phyloP scores from a whole-genome alignment of 2,113 vertebrate genomes.

The Semicossyphus pulcher region DNA sequence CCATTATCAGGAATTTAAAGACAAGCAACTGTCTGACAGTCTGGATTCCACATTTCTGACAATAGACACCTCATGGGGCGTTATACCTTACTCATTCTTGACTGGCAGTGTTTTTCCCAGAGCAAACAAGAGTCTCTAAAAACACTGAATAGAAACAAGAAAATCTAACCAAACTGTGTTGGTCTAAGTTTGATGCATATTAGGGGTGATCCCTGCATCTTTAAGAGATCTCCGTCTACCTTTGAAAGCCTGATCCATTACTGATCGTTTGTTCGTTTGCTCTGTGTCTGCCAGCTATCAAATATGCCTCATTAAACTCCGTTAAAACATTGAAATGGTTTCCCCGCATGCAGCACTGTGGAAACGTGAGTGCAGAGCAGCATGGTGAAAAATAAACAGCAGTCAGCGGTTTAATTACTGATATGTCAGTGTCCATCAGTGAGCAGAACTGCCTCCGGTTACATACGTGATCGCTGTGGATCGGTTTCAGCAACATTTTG shows the following conservation, averaged over 20 bases:
- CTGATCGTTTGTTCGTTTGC: conserved; percentile 20
- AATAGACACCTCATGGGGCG: no score
- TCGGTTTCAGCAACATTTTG: not conserved
- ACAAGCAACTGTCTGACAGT: no score
- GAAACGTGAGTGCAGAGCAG: conserved; percentile 1
- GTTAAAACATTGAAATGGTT: conserved; percentile 39
- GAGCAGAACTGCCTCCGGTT: not conserved
- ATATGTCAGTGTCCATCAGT: conserved; percentile 35
- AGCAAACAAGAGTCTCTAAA: not conserved
- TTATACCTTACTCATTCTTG: no score
- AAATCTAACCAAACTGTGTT: not conserved
- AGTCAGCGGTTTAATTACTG: conserved; percentile 36
- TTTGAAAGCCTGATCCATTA: conserved; percentile 16
- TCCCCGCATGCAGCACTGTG: conserved; percentile 36
- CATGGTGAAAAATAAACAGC: conserved; percentile 20
- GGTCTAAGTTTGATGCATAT: not conserved
- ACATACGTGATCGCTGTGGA: not conserved
- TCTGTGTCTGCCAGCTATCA: conserved; percentile 30
- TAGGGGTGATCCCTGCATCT: conserved; percentile 16
- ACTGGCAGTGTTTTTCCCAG: no score
- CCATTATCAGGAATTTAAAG: no score
- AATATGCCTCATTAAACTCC: conserved; percentile 49
- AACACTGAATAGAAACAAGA: no score
- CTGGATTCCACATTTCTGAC: no score
- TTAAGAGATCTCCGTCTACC: conserved; percentile 2